Conservation (phyloP, 2,797 vertebrate species). For the Oryzias dopingdopingensis region DNA sequence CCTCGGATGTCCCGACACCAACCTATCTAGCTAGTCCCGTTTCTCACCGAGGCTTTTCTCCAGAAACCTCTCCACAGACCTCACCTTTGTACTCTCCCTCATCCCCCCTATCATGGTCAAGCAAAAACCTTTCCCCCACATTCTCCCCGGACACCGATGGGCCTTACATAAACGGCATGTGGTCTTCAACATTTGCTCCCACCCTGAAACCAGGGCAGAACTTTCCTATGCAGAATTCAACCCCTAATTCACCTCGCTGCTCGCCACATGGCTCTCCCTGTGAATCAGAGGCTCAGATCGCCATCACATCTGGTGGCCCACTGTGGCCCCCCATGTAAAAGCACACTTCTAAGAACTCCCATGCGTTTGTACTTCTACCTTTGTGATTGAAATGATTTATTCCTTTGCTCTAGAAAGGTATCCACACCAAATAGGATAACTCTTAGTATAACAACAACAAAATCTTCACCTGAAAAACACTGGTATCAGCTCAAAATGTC, state of each 20-base stretch:
- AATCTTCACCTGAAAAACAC: no score
- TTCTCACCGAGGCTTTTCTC: neutral
- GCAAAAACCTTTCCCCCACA: constrained; percentile 13
- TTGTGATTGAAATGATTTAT: constrained; percentile 7
- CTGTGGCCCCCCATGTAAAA: constrained; percentile 4
- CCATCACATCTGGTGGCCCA: neutral
- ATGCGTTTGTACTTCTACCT: constrained; percentile 22
- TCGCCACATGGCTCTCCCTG: constrained; percentile 22
- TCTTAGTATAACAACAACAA: neutral
- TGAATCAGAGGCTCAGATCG: constrained; percentile 18
- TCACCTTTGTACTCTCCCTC: fast-evolving
- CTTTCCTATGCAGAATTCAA: neutral
- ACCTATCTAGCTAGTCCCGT: fast-evolving
- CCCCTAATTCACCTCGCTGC: constrained; percentile 1
- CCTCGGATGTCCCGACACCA: neutral
- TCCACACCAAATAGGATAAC: neutral
- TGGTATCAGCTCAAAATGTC: no score
- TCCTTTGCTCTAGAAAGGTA: neutral
- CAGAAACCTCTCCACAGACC: neutral
- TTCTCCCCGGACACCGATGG: constrained; percentile 6
- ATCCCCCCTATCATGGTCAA: neutral
- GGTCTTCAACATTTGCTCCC: neutral
- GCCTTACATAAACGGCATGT: neutral
- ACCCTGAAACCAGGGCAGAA: neutral
- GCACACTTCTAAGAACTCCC: constrained; percentile 1